Evolutionary conservation across 2,797 vertebrate genomes (phyloP).

Genomic region (Falco rusticolus): DNA sequence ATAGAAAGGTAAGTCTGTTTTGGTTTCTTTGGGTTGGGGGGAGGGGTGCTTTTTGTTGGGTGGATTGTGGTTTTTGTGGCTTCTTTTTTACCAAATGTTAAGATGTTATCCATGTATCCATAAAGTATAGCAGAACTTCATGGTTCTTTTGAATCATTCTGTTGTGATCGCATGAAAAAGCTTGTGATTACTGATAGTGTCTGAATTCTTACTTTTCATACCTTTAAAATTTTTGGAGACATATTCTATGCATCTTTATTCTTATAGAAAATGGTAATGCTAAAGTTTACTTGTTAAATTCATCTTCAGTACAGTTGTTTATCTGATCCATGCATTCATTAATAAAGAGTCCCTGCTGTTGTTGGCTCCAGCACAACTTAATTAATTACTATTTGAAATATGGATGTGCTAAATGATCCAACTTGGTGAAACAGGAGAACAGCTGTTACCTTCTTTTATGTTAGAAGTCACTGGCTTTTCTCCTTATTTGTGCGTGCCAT

Average conservation of each 20-base stretch:
- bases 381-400: slow-evolving; percentile 66
- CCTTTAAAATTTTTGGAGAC: neutral
- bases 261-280: neutral
- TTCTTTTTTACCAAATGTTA: neutral
- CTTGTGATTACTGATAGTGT: neutral
- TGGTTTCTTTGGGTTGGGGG: neutral
- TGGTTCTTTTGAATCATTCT: neutral
- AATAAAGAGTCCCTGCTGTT: slow-evolving; percentile 60
- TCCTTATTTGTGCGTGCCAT: slow-evolving; percentile 11
- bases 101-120: neutral
- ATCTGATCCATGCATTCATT: slow-evolving; percentile 53
- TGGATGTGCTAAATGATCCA: slow-evolving; percentile 61
- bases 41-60: neutral
- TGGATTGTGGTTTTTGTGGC: neutral
- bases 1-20: neutral
- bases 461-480: slow-evolving; percentile 36
- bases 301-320: slow-evolving; percentile 39
- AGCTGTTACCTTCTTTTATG: slow-evolving; percentile 50
- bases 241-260: neutral
- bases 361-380: slow-evolving; percentile 48
- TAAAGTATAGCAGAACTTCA: neutral
- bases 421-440: slow-evolving; percentile 55
- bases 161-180: neutral
- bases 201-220: neutral
- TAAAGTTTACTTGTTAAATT: slow-evolving; percentile 23